phyloP scores from a whole-genome alignment of 2,113 vertebrate species.

The Uropsilus gracilis region DNA sequence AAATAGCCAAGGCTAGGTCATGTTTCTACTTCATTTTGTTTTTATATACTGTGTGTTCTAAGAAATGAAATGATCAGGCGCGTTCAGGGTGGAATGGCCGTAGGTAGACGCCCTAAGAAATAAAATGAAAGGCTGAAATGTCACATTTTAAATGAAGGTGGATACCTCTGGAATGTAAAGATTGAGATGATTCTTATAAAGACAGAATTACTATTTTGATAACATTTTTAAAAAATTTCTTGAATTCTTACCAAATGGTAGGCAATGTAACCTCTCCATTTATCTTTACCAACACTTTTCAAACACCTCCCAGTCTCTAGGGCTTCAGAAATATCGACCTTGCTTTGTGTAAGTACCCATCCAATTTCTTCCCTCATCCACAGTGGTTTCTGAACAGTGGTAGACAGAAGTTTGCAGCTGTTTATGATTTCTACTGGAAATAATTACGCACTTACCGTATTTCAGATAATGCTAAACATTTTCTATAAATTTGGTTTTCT shows the following conservation, averaged over 20 bases:
- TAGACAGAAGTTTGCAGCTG: background rate
- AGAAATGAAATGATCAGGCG: background rate
- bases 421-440: too few relatives aligned
- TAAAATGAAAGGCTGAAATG: background rate
- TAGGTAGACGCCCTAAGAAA: too few relatives aligned
- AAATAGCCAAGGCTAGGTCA: background rate
- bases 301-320: background rate
- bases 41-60: background rate
- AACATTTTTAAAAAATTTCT: background rate
- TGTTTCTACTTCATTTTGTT: constrained; percentile 20
- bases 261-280: background rate
- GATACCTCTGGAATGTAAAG: constrained; percentile 41
- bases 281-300: background rate
- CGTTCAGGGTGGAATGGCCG: too few relatives aligned
- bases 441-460: constrained; percentile 21
- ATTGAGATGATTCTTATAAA: background rate
- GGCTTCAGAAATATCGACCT: background rate
- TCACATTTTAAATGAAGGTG: constrained; percentile 16
- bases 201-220: background rate
- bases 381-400: background rate
- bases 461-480: background rate
- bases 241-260: constrained; percentile 8
- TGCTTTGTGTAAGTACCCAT: background rate
- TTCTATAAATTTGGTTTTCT: constrained; percentile 22
- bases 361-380: background rate